Conservation (phyloP, 2,113 vertebrate species). For the Emydura subglobosa region DNA sequence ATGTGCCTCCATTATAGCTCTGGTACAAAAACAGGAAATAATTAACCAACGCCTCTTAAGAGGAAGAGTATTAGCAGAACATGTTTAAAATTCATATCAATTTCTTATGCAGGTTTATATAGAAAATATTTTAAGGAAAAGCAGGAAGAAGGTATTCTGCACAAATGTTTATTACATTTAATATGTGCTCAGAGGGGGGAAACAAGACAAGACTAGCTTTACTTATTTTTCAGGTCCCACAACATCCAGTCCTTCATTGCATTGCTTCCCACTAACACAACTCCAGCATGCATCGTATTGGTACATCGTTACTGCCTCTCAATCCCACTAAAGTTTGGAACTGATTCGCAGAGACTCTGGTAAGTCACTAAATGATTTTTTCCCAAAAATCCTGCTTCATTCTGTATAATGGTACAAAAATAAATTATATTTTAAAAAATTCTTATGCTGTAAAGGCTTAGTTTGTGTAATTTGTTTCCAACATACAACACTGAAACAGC, state of each 20-base stretch:
- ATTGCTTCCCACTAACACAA: neutral
- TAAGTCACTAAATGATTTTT: neutral
- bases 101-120: constrained; percentile 5
- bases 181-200: neutral
- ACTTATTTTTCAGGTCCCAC: neutral
- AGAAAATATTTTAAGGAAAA: neutral
- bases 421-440: neutral
- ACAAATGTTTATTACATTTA: neutral
- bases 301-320: neutral
- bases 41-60: constrained; percentile 72
- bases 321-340: neutral
- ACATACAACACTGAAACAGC: neutral
- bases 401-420: neutral
- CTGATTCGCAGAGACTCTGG: neutral
- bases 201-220: neutral
- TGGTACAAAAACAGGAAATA: constrained; percentile 79
- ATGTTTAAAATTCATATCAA: neutral
- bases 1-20: constrained; percentile 67
- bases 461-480: neutral
- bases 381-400: neutral
- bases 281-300: neutral
- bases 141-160: neutral
- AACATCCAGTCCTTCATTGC: neutral
- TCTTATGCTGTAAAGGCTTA: accelerated
- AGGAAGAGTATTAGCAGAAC: constrained; percentile 65